A percentile compares a stretch with the other conserved stretches of the same genome.
These are phyloP conservation scores for Cotesia glomerata DNA, from an alignment of 1,140 invertebrate genomes.

Conservation along the genomic window DNA sequence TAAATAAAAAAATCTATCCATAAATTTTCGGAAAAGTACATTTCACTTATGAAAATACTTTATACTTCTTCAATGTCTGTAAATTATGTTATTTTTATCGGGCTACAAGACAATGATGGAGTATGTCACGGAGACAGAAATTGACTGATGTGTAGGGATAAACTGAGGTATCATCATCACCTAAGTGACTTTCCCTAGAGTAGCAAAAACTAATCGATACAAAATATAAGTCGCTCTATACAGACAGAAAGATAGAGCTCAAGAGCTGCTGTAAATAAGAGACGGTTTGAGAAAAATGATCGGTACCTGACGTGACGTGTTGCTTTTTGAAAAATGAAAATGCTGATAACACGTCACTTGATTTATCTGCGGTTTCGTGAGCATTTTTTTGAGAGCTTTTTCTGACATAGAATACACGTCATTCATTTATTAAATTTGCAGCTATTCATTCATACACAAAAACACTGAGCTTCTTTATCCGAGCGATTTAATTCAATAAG, in stretches of 20 bases:
- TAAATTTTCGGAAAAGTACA: not conserved
- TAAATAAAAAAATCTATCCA: not conserved
- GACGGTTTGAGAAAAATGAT: constrained; percentile 18
- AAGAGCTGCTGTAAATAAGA: not conserved
- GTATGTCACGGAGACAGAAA: constrained; percentile 20
- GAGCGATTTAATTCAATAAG: no score
- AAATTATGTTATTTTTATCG: not conserved
- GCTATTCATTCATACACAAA: not conserved
- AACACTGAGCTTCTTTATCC: not conserved
- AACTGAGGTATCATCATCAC: constrained; percentile 23
- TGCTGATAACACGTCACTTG: constrained; percentile 6
- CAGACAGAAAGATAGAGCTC: not conserved
- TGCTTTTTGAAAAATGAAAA: constrained; percentile 21
- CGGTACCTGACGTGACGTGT: not conserved
- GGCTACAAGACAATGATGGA: constrained; percentile 29
- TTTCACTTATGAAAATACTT: not conserved
- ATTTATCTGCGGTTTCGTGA: constrained; percentile 14
- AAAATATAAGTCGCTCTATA: constrained; percentile 7
- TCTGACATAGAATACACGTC: not conserved
- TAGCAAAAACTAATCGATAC: constrained; percentile 33
- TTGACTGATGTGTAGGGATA: constrained; percentile 32
- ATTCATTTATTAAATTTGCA: not conserved
- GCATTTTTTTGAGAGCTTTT: not conserved
- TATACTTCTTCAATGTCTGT: not conserved
- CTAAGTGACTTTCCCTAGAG: constrained; percentile 1